Percentiles rank a stretch among this genome's conserved stretches.
Conservation (phyloP, 2,888 invertebrate species). For the Arenicola marina region DNA sequence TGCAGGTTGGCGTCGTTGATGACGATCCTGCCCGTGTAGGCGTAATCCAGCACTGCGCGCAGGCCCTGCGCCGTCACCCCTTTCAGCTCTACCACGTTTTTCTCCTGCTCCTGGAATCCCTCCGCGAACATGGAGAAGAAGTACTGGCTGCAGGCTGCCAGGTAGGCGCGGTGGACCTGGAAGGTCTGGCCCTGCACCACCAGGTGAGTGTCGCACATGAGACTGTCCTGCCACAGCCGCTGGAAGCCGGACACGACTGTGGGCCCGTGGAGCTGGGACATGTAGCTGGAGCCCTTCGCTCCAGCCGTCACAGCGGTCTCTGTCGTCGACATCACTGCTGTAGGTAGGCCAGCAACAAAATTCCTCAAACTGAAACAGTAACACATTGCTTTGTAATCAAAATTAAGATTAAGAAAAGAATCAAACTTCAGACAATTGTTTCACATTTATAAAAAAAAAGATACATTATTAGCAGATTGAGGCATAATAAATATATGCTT, state of each 20-base stretch:
- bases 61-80: slow-evolving; percentile 58
- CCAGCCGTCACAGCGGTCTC: slow-evolving; percentile 4
- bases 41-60: slow-evolving; percentile 57
- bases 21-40: slow-evolving; percentile 48
- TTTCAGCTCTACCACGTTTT: slow-evolving; percentile 25
- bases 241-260: slow-evolving; percentile 36
- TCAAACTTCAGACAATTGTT: too few species aligned
- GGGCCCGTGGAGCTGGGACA: slow-evolving; percentile 22
- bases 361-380: too few species aligned
- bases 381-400: too few species aligned
- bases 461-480: too few species aligned
- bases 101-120: slow-evolving; percentile 38
- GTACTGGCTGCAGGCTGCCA: slow-evolving; percentile 60
- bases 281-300: slow-evolving; percentile 19
- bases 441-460: too few species aligned
- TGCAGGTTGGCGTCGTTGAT: slow-evolving; percentile 29
- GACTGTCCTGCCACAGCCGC: slow-evolving; percentile 31
- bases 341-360: too few species aligned
- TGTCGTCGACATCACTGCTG: background rate
- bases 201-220: slow-evolving; percentile 37
- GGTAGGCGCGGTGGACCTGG: slow-evolving; percentile 55
- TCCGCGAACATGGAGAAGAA: slow-evolving; percentile 61
- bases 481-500: too few species aligned
- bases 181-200: slow-evolving; percentile 36
- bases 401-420: too few species aligned